These are phyloP conservation scores for Manduca sexta DNA, from an alignment of 1,140 invertebrate genomes.

Conservation along the genomic window DNA sequence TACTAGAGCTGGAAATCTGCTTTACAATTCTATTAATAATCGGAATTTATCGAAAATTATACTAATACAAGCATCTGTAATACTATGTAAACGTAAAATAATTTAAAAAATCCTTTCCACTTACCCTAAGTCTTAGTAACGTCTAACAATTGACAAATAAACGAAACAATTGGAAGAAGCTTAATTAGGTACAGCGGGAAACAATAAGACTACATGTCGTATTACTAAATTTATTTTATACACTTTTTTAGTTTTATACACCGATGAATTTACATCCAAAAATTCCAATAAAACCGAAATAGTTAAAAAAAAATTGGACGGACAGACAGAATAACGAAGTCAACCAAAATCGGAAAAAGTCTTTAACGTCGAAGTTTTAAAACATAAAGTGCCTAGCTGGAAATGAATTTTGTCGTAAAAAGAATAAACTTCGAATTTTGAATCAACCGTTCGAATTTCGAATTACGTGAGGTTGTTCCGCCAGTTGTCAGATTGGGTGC, in stretches of 20 bases:
- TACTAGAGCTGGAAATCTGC: slow-evolving; percentile 35
- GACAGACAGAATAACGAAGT: slow-evolving; percentile 54
- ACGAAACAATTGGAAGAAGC: slow-evolving; percentile 14
- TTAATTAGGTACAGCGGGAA: slow-evolving; percentile 2
- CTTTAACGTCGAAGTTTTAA: not conserved
- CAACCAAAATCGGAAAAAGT: slow-evolving; percentile 15
- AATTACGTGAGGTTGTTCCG: slow-evolving; percentile 61
- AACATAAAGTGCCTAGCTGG: too few relatives aligned
- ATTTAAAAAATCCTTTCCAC: slow-evolving; percentile 7
- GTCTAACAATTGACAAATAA: slow-evolving; percentile 38
- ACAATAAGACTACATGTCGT: slow-evolving; percentile 21
- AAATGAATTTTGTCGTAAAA: too few relatives aligned
- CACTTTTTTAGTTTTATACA: slow-evolving; percentile 56
- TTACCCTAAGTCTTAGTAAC: slow-evolving; percentile 19
- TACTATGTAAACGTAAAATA: slow-evolving; percentile 3
- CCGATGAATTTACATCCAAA: slow-evolving; percentile 44
- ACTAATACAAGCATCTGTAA: not conserved
- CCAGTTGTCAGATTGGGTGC: slow-evolving; percentile 49
- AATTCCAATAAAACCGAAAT: slow-evolving; percentile 32
- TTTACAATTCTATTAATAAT: not conserved
- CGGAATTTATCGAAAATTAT: not conserved
- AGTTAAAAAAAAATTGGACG: slow-evolving; percentile 60
- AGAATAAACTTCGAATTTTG: too few relatives aligned
- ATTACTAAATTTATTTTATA: slow-evolving; percentile 57
- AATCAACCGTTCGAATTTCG: not conserved